A percentile compares a stretch with the other conserved stretches of the same genome.
Conservation (phyloP, 2,888 invertebrate genomes). For the Diplolepis rosae region DNA sequence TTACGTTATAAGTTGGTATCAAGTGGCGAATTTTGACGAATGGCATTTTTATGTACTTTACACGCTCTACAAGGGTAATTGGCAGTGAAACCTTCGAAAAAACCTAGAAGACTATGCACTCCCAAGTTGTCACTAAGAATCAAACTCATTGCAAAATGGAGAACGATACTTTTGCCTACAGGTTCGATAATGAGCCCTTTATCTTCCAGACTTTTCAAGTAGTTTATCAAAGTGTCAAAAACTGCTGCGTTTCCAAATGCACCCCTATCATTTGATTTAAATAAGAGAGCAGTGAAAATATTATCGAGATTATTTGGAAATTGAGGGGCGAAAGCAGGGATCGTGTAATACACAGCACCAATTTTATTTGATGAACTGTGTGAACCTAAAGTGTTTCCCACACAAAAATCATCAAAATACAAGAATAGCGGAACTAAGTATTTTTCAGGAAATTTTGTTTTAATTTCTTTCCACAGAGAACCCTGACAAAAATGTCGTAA, state of each 20-base stretch:
- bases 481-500: slow-evolving; percentile 34
- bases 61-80: slow-evolving; percentile 47
- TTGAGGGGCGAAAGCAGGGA: slow-evolving; percentile 32
- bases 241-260: too few relatives aligned
- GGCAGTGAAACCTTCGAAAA: slow-evolving; percentile 42
- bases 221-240: too few relatives aligned
- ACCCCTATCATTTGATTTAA: too few relatives aligned
- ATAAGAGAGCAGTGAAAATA: too few relatives aligned
- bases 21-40: slow-evolving; percentile 13
- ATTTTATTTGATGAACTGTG: slow-evolving; percentile 31
- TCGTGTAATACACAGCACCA: slow-evolving; percentile 34
- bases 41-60: slow-evolving; percentile 30
- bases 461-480: slow-evolving; percentile 27
- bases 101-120: slow-evolving; percentile 41
- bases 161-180: too few relatives aligned
- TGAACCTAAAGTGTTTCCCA: slow-evolving; percentile 35
- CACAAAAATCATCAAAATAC: slow-evolving; percentile 37
- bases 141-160: too few relatives aligned
- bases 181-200: too few relatives aligned
- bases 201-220: too few relatives aligned
- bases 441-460: slow-evolving; percentile 30
- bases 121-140: slow-evolving; percentile 49
- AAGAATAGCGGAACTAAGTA: slow-evolving; percentile 33
- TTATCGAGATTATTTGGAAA: too few relatives aligned
- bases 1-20: slow-evolving; percentile 29